Conservation (phyloP, 53 echinoderm and acorn worm species). For the Actinopyga echinites region DNA sequence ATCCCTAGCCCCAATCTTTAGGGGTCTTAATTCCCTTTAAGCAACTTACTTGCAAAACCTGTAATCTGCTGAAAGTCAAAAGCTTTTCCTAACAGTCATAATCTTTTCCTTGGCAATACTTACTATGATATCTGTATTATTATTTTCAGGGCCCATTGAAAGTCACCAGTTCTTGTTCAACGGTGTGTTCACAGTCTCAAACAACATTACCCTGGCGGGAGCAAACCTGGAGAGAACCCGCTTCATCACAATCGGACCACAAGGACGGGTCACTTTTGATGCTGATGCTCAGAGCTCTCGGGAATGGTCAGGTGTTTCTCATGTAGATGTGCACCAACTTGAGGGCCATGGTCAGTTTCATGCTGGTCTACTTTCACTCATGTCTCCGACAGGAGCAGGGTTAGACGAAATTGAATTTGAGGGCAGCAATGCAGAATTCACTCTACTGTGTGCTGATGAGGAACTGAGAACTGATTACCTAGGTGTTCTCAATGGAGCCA, state of each 20-base stretch:
- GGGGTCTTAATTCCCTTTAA: too few species aligned
- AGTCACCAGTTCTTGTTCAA: slow-evolving; percentile 45
- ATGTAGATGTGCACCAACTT: slow-evolving; percentile 50
- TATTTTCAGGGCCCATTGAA: slow-evolving; percentile 47
- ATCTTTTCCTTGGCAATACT: neutral
- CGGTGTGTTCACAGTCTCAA: slow-evolving; percentile 47
- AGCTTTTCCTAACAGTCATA: too few species aligned
- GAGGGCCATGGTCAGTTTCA: slow-evolving; percentile 46
- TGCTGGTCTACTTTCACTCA: slow-evolving; percentile 58
- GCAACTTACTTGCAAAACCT: too few species aligned
- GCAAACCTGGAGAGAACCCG: slow-evolving; percentile 46
- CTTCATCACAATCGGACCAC: slow-evolving; percentile 46
- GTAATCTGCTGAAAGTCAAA: too few species aligned
- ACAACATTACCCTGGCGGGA: slow-evolving; percentile 48
- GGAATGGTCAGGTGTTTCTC: slow-evolving; percentile 57
- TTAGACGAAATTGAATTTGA: slow-evolving; percentile 56
- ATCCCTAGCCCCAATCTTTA: too few species aligned
- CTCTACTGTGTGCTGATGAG: slow-evolving; percentile 42
- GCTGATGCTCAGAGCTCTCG: slow-evolving; percentile 42
- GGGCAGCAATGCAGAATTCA: slow-evolving; percentile 47
- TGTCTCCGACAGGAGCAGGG: slow-evolving; percentile 38
- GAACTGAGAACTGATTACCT: slow-evolving; percentile 68
- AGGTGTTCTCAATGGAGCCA: slow-evolving; percentile 29
- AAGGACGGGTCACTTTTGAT: slow-evolving; percentile 52
- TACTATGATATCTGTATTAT: neutral